Evolutionary conservation across 2,888 invertebrate genomes (phyloP), one percentile per base, ranked within the genome.

Genomic region (Lasius platythorax): DNA sequence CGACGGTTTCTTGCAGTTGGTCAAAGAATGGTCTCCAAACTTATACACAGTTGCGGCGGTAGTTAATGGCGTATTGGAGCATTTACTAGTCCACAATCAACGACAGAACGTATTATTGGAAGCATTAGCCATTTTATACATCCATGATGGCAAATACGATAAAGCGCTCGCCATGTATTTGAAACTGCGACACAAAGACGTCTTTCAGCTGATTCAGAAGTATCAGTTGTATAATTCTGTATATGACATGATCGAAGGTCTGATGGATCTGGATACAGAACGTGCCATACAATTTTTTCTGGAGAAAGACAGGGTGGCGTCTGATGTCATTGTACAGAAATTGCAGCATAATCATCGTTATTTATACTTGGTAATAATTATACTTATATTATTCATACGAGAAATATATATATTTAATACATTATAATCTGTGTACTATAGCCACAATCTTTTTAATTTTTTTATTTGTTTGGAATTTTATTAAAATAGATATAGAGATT

Each of bases 161-260:
- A 98, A 98, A 95, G 98, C 99, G 1, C 95, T 99, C 78, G 97
- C 97, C 30, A 98, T 99, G 95, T 99, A 99, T 95, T 96, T 99
- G 67, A 98, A 97, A 93, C 95, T 99, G 74, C 97, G 97, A 93
- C 98, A 99, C 95, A 97, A 97, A 93, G 98, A 98, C 93, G 99
- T 99, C 15, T 99, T 99, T 94, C 96, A 97, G 87, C 95, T 99
- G 85, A 99, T 99, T 87, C 96, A 97, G 86, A 97, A 97, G 92
- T 97, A 98, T 95, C 96, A 98, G 88, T 96, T 99, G 92, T 98
- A 98, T 94, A 96, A 96, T 91, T 97, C 97, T 1, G 97, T 99
- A 92, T 97, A 97, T 92, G 97, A 98, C 93, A 97, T 98, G 96
- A 97, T 99, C 83, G 97, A 98, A 87, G 97, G 98, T 87, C 95